Evolutionary conservation across 1,140 invertebrate genomes (phyloP).

Genomic region (Diorhabda carinulata): DNA sequence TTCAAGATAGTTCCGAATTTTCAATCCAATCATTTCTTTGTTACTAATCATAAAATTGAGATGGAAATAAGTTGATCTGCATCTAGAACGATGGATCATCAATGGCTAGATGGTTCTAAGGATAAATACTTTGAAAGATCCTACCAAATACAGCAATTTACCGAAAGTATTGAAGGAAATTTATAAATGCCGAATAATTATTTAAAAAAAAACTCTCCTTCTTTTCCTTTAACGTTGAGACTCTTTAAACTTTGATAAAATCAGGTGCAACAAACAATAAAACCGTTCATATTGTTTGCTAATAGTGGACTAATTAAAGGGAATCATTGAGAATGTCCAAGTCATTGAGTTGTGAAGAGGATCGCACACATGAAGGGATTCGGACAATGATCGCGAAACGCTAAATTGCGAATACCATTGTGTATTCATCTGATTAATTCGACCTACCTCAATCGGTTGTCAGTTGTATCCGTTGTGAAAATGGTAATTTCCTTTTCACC

Average conservation of each 20-base stretch:
- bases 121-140: too few species aligned
- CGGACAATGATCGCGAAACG: slow-evolving; percentile 9
- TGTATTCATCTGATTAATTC: slow-evolving; percentile 17
- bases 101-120: too few species aligned
- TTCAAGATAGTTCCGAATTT: too few species aligned
- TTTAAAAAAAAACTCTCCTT: too few species aligned
- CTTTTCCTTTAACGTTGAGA: too few species aligned
- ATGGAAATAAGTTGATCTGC: too few species aligned
- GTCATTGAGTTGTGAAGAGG: slow-evolving; percentile 15
- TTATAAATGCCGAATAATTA: too few species aligned
- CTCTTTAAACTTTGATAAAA: not conserved
- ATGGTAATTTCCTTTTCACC: slow-evolving; percentile 16
- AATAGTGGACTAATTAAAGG: slow-evolving; percentile 5
- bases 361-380: slow-evolving; percentile 10
- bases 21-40: too few species aligned
- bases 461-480: slow-evolving; percentile 20
- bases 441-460: slow-evolving; percentile 20
- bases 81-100: too few species aligned
- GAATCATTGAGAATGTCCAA: slow-evolving; percentile 4
- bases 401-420: slow-evolving; percentile 10
- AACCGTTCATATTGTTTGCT: not conserved
- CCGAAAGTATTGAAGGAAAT: too few species aligned
- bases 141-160: too few species aligned
- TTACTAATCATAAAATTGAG: too few species aligned
- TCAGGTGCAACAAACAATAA: not conserved